These are phyloP conservation scores for Oegoconia quadripuncta DNA, from an alignment of 2,888 invertebrate species.

Conservation along the genomic window DNA sequence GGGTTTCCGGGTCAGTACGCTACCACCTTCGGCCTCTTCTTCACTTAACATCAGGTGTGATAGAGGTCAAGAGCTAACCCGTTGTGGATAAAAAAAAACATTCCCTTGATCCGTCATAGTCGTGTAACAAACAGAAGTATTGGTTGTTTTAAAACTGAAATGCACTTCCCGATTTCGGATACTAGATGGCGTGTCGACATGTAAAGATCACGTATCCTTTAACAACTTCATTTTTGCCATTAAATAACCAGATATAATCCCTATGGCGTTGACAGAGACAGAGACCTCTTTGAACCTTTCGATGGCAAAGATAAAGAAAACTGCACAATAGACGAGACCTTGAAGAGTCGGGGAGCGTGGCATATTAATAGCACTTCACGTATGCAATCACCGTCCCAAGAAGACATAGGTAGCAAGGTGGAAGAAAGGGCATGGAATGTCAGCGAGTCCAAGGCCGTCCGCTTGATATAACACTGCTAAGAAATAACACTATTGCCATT, in stretches of 20 bases:
- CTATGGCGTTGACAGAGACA: too few species aligned
- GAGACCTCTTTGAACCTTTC: background rate
- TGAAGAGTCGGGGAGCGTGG: constrained; percentile 52
- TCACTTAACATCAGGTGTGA: too few species aligned
- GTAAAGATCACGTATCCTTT: constrained; percentile 57
- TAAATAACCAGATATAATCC: too few species aligned
- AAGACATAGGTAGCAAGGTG: constrained; percentile 71
- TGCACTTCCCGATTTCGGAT: constrained; percentile 46
- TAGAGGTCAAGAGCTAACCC: too few species aligned
- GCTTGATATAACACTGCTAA: constrained; percentile 44
- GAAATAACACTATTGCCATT: constrained; percentile 25
- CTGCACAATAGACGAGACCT: constrained; percentile 45
- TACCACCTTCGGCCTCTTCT: too few species aligned
- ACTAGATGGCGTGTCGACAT: constrained; percentile 51
- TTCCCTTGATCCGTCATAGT: too few species aligned
- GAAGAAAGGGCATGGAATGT: constrained; percentile 76
- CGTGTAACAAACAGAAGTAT: too few species aligned
- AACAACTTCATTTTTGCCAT: too few species aligned
- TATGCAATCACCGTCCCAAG: constrained; percentile 68
- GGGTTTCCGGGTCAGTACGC: too few species aligned
- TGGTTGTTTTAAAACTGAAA: too few species aligned
- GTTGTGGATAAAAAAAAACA: too few species aligned
- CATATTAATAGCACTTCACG: constrained; percentile 71
- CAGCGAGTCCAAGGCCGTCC: constrained; percentile 58
- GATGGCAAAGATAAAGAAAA: background rate